A percentile compares a stretch with the other conserved stretches of the same genome.
Conservation (phyloP, 2,888 invertebrate species). For the Andrena camellia region DNA sequence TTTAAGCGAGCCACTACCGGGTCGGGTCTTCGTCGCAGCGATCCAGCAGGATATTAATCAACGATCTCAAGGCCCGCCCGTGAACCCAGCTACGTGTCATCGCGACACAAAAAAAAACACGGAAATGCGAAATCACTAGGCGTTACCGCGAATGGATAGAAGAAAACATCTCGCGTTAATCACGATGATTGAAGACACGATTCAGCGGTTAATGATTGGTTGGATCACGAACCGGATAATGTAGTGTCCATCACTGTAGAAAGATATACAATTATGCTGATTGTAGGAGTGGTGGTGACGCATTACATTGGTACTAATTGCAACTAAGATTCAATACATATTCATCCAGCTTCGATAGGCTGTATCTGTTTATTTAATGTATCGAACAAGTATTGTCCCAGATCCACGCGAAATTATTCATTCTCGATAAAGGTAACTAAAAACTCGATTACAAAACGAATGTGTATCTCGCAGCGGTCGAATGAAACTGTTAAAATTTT, state of each 20-base stretch:
- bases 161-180: not conserved
- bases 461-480: too few species aligned
- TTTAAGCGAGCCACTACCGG: not conserved
- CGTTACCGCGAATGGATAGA: not conserved
- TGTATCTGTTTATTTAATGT: too few species aligned
- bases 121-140: slow-evolving; percentile 16
- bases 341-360: too few species aligned
- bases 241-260: not conserved
- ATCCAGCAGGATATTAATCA: slow-evolving; percentile 23
- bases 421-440: not conserved
- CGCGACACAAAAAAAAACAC: slow-evolving; percentile 12
- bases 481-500: too few species aligned
- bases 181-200: slow-evolving; percentile 2
- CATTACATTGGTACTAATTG: too few species aligned
- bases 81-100: not conserved
- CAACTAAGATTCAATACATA: too few species aligned
- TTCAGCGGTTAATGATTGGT: not conserved
- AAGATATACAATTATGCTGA: not conserved
- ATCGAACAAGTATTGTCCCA: too few species aligned
- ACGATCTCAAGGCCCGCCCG: slow-evolving; percentile 3
- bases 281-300: not conserved
- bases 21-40: slow-evolving; percentile 3
- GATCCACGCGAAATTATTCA: not conserved
- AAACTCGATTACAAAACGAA: not conserved
- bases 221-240: not conserved